phyloP scores from a whole-genome alignment of 2,797 vertebrate genomes.

The Micrastur ruficollis region DNA sequence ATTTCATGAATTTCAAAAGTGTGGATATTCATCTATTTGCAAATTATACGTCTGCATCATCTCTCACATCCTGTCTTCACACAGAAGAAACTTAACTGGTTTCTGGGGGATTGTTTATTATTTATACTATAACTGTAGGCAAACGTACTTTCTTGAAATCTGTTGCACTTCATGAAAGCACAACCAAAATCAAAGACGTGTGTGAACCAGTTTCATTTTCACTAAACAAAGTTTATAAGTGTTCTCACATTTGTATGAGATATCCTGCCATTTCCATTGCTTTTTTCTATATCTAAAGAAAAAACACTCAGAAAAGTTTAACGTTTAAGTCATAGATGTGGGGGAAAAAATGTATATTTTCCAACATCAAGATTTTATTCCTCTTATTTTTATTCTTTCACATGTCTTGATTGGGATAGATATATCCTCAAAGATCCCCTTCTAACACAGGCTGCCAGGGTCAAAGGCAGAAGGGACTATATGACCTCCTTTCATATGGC shows the following conservation, averaged over 20 bases:
- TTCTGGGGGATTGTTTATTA: neutral
- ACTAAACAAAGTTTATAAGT: neutral
- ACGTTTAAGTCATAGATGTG: neutral
- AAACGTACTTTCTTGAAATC: neutral
- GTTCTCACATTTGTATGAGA: neutral
- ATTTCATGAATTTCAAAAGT: neutral
- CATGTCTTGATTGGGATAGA: neutral
- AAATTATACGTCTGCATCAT: neutral
- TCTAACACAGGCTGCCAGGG: neutral
- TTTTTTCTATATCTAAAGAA: neutral
- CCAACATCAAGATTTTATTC: neutral
- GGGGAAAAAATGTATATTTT: neutral
- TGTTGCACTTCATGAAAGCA: neutral
- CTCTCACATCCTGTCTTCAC: neutral
- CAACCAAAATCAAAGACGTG: neutral
- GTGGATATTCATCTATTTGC: neutral
- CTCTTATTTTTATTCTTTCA: neutral
- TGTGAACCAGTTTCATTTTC: neutral
- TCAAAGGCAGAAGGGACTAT: neutral
- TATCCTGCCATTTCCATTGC: neutral
- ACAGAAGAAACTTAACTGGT: neutral
- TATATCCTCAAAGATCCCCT: neutral
- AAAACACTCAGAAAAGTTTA: neutral
- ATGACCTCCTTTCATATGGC: neutral
- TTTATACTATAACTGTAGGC: neutral